Conservation (phyloP, 2,113 vertebrate species). For the Hydrolagus affinis region DNA sequence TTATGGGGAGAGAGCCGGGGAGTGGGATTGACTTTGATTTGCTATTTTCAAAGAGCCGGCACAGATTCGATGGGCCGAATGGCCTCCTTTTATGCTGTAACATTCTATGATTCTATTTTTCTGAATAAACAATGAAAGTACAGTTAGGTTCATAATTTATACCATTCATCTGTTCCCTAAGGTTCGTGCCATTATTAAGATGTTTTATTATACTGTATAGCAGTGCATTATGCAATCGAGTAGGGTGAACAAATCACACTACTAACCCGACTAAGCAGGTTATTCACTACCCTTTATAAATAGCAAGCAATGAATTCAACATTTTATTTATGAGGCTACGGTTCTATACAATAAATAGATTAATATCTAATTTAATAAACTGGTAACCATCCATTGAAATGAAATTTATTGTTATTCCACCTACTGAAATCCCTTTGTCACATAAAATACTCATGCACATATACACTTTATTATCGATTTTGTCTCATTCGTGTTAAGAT, state of each 20-base stretch:
- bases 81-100: no score
- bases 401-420: neutral
- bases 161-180: no score
- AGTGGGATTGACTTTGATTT: no score
- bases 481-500: neutral
- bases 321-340: neutral
- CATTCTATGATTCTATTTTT: no score
- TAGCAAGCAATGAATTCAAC: neutral
- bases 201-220: neutral
- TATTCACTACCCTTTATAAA: neutral
- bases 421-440: neutral
- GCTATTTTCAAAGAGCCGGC: no score
- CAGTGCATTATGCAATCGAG: no score
- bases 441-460: neutral
- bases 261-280: neutral
- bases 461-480: neutral
- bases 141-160: no score
- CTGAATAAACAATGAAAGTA: no score
- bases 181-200: neutral
- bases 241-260: neutral
- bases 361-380: no score
- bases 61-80: no score
- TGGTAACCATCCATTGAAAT: neutral
- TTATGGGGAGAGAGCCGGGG: no score
- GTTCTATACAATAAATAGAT: no score